Conservation (phyloP, 2,797 vertebrate genomes). For the Eulemur albifrons region DNA sequence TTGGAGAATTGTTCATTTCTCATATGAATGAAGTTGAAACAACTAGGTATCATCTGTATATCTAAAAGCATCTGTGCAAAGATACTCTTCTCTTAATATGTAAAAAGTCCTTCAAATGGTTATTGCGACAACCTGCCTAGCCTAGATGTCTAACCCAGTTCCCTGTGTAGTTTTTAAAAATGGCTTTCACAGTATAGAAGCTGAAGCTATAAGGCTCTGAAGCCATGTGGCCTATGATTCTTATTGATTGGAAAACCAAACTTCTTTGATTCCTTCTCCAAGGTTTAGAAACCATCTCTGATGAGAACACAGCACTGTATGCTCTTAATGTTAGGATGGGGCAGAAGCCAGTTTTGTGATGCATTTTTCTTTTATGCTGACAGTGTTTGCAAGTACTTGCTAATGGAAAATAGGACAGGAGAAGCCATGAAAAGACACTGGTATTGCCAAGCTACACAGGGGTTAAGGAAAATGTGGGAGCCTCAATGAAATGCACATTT, state of each 20-base stretch:
- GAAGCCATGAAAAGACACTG: background rate
- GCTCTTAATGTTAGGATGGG: background rate
- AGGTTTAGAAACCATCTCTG: background rate
- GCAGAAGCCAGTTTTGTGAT: background rate
- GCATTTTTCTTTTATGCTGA: background rate
- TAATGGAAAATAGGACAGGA: slow-evolving; percentile 8
- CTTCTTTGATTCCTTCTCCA: background rate
- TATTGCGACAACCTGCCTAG: background rate
- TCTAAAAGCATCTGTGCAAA: background rate
- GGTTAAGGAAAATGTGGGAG: background rate
- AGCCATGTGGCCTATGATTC: background rate
- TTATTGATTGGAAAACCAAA: background rate
- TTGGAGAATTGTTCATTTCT: background rate
- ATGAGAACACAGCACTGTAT: background rate
- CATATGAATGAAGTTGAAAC: background rate
- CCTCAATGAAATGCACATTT: background rate
- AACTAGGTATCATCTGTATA: background rate
- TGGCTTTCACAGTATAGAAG: background rate
- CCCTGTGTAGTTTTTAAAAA: background rate
- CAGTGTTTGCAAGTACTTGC: background rate
- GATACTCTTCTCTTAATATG: background rate
- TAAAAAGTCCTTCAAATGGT: background rate
- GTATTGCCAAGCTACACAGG: background rate
- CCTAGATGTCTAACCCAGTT: background rate
- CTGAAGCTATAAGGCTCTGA: background rate